These are phyloP conservation scores for Myoxocephalus aenaeus DNA, from an alignment of 2,797 vertebrate species.

Conservation along the genomic window DNA sequence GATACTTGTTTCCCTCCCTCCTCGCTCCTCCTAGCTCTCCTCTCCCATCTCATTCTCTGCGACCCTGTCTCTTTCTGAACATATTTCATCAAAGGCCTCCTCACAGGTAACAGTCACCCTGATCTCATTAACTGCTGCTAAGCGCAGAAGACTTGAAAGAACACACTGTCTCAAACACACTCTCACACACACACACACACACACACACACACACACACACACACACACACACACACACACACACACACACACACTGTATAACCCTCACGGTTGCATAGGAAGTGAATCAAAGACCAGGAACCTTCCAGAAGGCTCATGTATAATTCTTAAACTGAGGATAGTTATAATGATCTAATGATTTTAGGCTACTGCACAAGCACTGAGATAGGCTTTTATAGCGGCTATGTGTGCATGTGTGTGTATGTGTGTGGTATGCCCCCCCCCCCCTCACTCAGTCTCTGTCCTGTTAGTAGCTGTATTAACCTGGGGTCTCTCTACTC, in stretches of 20 bases:
- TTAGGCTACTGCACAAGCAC: slow-evolving; percentile 31
- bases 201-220: slow-evolving; percentile 27
- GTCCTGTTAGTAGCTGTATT: slow-evolving; percentile 72
- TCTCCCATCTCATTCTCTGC: slow-evolving; percentile 57
- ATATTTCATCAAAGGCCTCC: slow-evolving; percentile 79
- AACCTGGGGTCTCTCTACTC: slow-evolving; percentile 74
- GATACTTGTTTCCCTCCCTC: slow-evolving; percentile 28
- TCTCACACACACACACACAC: slow-evolving; percentile 7
- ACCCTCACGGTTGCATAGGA: slow-evolving; percentile 51
- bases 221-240: slow-evolving; percentile 15
- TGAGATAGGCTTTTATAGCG: slow-evolving; percentile 40
- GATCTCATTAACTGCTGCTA: slow-evolving; percentile 81
- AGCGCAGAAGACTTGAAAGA: slow-evolving; percentile 67
- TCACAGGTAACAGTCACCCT: slow-evolving; percentile 76
- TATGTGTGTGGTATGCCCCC: neutral
- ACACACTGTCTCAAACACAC: slow-evolving; percentile 39
- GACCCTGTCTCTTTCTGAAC: slow-evolving; percentile 63
- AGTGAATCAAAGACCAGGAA: slow-evolving; percentile 67
- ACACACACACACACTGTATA: slow-evolving; percentile 45
- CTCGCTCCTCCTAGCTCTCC: slow-evolving; percentile 31
- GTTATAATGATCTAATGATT: slow-evolving; percentile 59
- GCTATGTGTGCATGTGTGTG: slow-evolving; percentile 1
- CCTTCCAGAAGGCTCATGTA: slow-evolving; percentile 64
- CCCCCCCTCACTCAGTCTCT: slow-evolving; percentile 47
- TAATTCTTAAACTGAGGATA: slow-evolving; percentile 64